Percentiles rank a stretch among this genome's conserved stretches.
phyloP scores from a whole-genome alignment of 2,888 invertebrate species.

The Protophormia terraenovae region DNA sequence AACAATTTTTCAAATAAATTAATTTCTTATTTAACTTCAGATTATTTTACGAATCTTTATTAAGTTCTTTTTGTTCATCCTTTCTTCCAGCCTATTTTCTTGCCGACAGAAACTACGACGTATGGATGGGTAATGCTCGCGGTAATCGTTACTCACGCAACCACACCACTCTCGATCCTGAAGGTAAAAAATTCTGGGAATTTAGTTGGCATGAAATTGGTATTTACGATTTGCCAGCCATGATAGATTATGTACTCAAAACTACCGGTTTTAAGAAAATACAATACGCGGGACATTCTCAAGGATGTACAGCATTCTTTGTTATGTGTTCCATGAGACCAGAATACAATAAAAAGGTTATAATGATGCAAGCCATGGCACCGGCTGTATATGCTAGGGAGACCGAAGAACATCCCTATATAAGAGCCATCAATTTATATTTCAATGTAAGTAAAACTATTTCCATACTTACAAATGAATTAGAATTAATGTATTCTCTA shows the following conservation, averaged over 20 bases:
- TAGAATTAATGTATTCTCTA: background rate
- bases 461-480: background rate
- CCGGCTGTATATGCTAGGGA: constrained; percentile 85
- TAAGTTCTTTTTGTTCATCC: background rate
- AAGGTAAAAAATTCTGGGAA: constrained; percentile 84
- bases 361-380: constrained; percentile 86
- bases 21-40: too few species aligned
- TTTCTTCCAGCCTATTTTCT: constrained; percentile 81
- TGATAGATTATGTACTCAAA: constrained; percentile 86
- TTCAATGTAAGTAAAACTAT: constrained; percentile 75
- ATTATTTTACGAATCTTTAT: too few species aligned
- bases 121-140: constrained; percentile 80
- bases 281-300: constrained; percentile 86
- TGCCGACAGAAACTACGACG: constrained; percentile 81
- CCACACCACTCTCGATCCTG: constrained; percentile 77
- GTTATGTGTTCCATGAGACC: constrained; percentile 86
- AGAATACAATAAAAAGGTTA: constrained; percentile 86
- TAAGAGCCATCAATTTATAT: constrained; percentile 78
- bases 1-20: too few species aligned
- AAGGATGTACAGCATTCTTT: constrained; percentile 88
- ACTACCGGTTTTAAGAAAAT: constrained; percentile 82
- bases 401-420: constrained; percentile 79
- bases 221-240: constrained; percentile 89
- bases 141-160: constrained; percentile 80
- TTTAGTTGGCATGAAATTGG: constrained; percentile 95